phyloP scores from a whole-genome alignment of 2,888 invertebrate genomes.

The Phragmatobia fuliginosa region DNA sequence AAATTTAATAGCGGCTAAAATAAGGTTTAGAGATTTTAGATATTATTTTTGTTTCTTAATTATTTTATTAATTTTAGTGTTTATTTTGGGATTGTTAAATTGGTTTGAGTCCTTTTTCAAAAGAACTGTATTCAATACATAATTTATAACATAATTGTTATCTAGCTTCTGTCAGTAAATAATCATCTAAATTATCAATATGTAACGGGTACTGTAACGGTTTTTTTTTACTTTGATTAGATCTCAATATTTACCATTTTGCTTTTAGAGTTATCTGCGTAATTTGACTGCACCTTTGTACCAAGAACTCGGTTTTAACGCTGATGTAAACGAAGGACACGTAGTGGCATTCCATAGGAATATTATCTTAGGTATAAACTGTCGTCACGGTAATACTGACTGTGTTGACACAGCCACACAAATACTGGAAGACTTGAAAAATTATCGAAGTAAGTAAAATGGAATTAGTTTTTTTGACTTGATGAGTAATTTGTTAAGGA shows the following conservation, averaged over 20 bases:
- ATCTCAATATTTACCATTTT: neutral
- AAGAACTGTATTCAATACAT: too few relatives aligned
- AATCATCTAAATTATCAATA: neutral
- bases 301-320: slow-evolving; percentile 69
- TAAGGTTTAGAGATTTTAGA: too few relatives aligned
- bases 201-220: too few relatives aligned
- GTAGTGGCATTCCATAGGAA: slow-evolving; percentile 78
- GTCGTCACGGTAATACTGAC: slow-evolving; percentile 69
- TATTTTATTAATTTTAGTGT: too few relatives aligned
- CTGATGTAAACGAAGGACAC: slow-evolving; percentile 60
- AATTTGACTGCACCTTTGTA: slow-evolving; percentile 73
- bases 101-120: too few relatives aligned
- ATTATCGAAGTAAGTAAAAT: slow-evolving; percentile 73
- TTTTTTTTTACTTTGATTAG: neutral
- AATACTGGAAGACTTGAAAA: slow-evolving; percentile 65
- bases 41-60: too few relatives aligned
- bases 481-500: neutral
- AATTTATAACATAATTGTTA: too few relatives aligned
- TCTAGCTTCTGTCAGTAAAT: neutral
- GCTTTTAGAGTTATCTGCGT: slow-evolving; percentile 64
- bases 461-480: neutral
- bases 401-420: slow-evolving; percentile 67
- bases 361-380: slow-evolving; percentile 74
- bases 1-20: too few relatives aligned
- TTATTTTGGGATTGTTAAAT: neutral